phyloP scores from a whole-genome alignment of 2,113 vertebrate genomes.

The Podiceps cristatus region DNA sequence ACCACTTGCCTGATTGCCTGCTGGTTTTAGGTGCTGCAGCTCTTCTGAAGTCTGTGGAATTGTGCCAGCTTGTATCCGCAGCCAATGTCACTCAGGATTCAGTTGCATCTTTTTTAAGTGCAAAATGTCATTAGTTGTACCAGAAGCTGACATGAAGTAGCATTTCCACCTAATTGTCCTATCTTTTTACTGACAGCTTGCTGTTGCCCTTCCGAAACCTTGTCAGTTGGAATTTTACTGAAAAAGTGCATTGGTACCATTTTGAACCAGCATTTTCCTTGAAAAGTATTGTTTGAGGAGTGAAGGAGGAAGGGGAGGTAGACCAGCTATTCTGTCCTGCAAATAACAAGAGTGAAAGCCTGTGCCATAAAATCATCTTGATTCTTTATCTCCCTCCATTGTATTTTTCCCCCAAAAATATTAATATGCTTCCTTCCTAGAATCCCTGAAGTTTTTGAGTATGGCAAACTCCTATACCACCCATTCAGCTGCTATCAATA shows the following conservation, averaged over 20 bases:
- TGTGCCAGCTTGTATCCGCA: constrained; percentile 8
- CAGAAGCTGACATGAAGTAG: constrained; percentile 55
- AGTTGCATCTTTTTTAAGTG: constrained; percentile 64
- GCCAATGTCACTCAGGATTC: constrained; percentile 49
- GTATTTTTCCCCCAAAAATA: not conserved
- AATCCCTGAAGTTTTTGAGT: not conserved
- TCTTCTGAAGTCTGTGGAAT: constrained; percentile 9
- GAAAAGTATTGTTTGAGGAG: constrained; percentile 5
- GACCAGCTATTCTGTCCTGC: not conserved
- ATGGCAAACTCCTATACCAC: not conserved
- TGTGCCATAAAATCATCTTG: not conserved
- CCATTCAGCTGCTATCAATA: not conserved
- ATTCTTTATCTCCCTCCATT: not conserved
- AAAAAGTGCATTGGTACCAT: constrained; percentile 49
- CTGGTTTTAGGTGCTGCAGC: constrained; percentile 1
- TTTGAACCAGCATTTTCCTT: constrained; percentile 38
- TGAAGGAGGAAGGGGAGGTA: not conserved
- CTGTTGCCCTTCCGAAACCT: constrained; percentile 48
- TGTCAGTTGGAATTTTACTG: constrained; percentile 57
- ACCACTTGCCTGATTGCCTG: not conserved
- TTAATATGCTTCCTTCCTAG: not conserved
- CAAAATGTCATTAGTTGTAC: constrained; percentile 68
- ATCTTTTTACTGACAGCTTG: constrained; percentile 60
- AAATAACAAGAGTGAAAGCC: not conserved
- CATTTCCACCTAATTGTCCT: constrained; percentile 63